Percentiles rank a stretch among this genome's conserved stretches.
Evolutionary conservation across 2,888 invertebrate genomes (phyloP).

Genomic region (Eupsilia transversa): DNA sequence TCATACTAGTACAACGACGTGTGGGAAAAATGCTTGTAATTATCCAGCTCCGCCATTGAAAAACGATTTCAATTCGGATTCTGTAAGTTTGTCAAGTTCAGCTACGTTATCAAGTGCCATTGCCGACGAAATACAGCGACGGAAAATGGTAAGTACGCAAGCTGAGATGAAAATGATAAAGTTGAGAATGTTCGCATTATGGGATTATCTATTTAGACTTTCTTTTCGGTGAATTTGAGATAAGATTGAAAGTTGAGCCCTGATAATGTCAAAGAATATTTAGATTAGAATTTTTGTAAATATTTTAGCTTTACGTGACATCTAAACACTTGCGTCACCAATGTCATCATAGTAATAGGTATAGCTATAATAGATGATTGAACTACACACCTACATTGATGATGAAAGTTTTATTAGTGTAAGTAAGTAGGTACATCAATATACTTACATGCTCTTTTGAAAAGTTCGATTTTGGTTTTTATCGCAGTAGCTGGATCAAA

Average conservation of each 20-base stretch:
- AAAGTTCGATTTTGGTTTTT: not conserved
- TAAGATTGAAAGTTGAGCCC: conserved; percentile 38
- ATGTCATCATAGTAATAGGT: not conserved
- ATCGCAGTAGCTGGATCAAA: not conserved
- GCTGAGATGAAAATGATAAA: conserved; percentile 11
- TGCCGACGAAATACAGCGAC: conserved; percentile 87
- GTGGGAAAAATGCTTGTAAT: conserved; percentile 79
- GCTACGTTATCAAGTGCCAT: conserved; percentile 88
- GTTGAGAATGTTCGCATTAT: conserved; percentile 33
- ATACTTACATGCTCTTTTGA: not conserved
- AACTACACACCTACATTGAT: too few relatives aligned
- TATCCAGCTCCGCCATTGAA: conserved; percentile 78
- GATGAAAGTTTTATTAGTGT: not conserved
- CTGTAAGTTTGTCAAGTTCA: conserved; percentile 83
- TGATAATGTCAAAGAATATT: conserved; percentile 33
- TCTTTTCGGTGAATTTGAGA: conserved; percentile 26
- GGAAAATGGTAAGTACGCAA: conserved; percentile 80
- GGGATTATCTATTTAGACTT: conserved; percentile 39
- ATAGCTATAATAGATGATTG: not conserved
- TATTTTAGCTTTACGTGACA: not conserved
- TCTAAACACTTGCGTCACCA: not conserved
- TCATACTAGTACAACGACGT: conserved; percentile 80
- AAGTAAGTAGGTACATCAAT: not conserved
- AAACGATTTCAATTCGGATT: conserved; percentile 78
- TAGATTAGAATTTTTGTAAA: conserved; percentile 15